A percentile compares a stretch with the other conserved stretches of the same genome.
phyloP scores from a whole-genome alignment of 2,797 vertebrate genomes.

The Strix occidentalis region DNA sequence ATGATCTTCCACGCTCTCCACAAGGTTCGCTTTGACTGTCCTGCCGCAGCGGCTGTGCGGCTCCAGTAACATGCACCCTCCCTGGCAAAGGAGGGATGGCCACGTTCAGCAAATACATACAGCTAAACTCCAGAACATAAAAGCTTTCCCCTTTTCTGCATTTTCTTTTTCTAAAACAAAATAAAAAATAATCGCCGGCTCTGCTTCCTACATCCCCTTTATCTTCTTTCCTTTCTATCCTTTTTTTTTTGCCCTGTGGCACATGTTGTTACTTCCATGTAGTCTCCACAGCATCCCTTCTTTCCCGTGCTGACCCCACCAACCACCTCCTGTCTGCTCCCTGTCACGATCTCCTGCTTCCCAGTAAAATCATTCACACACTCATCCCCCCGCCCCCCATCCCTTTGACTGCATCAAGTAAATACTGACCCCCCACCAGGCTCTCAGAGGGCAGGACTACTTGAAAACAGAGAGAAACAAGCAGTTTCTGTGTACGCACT shows the following conservation, averaged over 20 bases:
- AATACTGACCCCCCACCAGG: not conserved
- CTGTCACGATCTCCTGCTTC: not conserved
- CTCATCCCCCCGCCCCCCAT: fast-evolving
- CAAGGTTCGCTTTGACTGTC: not conserved
- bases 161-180: not conserved
- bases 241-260: not conserved
- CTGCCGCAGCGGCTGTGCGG: not conserved
- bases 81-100: not conserved
- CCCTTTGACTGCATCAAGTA: not conserved
- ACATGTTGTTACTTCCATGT: not conserved
- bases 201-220: not conserved
- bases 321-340: not conserved
- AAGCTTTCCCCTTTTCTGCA: not conserved
- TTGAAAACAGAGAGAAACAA: not conserved
- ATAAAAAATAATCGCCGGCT: not conserved
- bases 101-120: not conserved
- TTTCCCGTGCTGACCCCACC: not conserved
- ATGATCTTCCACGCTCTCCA: not conserved
- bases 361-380: not conserved
- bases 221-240: not conserved
- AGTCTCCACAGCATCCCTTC: not conserved
- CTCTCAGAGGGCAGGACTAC: not conserved
- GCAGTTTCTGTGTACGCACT: not conserved
- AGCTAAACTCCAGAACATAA: not conserved
- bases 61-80: not conserved